Conservation (phyloP, 2,113 vertebrate species). For the Anseranas semipalmata region DNA sequence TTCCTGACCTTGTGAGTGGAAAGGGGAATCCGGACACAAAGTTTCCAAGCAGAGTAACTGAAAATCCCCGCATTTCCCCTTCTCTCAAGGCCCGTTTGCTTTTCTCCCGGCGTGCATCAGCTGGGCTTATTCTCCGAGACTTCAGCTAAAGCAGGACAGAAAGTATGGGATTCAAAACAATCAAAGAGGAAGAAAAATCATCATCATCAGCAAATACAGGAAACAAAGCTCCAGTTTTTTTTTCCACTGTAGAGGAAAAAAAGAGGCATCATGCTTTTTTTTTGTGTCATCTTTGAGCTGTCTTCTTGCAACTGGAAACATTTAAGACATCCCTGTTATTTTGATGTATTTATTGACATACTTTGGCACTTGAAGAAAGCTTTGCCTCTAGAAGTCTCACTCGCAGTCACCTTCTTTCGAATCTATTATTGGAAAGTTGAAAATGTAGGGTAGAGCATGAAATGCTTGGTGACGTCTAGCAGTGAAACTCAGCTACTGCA, state of each 20-base stretch:
- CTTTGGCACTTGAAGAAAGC: not conserved
- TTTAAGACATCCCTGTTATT: not conserved
- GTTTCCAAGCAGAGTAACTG: not conserved
- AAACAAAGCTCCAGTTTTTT: not conserved
- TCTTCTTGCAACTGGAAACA: not conserved
- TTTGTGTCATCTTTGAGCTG: not conserved
- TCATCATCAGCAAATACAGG: not conserved
- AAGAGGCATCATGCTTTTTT: not conserved
- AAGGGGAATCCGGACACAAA: rapidly evolving
- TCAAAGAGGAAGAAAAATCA: not conserved
- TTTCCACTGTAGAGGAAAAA: not conserved
- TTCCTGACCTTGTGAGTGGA: not conserved
- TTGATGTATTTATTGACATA: not conserved
- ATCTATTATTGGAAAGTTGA: not conserved
- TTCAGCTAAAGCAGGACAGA: not conserved
- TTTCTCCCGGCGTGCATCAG: not conserved
- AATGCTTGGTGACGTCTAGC: not conserved
- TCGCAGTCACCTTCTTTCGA: not conserved
- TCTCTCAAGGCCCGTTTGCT: not conserved
- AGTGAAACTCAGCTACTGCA: not conserved
- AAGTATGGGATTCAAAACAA: not conserved
- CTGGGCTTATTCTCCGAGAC: not conserved
- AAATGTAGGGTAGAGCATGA: not conserved
- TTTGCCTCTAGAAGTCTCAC: not conserved
- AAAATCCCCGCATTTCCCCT: not conserved